phyloP scores from a whole-genome alignment of 1,140 invertebrate genomes.

The Lerema accius region DNA sequence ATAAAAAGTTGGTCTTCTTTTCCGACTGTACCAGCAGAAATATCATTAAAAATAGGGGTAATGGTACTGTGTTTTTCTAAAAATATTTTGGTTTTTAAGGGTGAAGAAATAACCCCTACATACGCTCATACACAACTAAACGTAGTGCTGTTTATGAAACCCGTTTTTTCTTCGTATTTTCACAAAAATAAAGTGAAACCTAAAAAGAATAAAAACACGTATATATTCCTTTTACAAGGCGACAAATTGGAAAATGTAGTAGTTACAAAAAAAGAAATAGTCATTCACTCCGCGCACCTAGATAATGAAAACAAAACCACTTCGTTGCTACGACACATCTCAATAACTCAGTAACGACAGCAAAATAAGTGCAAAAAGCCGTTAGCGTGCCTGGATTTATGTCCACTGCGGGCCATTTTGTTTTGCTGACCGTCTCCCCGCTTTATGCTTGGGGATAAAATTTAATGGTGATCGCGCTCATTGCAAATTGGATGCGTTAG shows the following conservation, averaged over 20 bases:
- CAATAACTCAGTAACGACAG: constrained; percentile 42
- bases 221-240: constrained; percentile 14
- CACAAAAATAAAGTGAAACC: too few relatives aligned
- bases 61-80: too few relatives aligned
- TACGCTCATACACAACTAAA: too few relatives aligned
- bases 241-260: constrained; percentile 18
- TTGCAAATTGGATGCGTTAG: constrained; percentile 26
- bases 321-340: constrained; percentile 34
- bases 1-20: too few relatives aligned
- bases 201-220: neutral
- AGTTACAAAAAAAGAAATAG: constrained; percentile 12
- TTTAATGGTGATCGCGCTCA: constrained; percentile 32
- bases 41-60: too few relatives aligned
- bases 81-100: too few relatives aligned
- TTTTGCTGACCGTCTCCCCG: constrained; percentile 19
- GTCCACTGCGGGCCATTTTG: constrained; percentile 26
- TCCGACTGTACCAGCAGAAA: too few relatives aligned
- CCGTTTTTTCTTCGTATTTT: too few relatives aligned
- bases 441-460: constrained; percentile 29
- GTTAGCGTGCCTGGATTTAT: constrained; percentile 36
- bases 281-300: constrained; percentile 16
- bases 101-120: too few relatives aligned
- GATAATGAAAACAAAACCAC: constrained; percentile 30
- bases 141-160: too few relatives aligned
- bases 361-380: constrained; percentile 43